These are phyloP conservation scores for Lutjanus campechanus DNA, from an alignment of 2,797 vertebrate species.

Conservation along the genomic window DNA sequence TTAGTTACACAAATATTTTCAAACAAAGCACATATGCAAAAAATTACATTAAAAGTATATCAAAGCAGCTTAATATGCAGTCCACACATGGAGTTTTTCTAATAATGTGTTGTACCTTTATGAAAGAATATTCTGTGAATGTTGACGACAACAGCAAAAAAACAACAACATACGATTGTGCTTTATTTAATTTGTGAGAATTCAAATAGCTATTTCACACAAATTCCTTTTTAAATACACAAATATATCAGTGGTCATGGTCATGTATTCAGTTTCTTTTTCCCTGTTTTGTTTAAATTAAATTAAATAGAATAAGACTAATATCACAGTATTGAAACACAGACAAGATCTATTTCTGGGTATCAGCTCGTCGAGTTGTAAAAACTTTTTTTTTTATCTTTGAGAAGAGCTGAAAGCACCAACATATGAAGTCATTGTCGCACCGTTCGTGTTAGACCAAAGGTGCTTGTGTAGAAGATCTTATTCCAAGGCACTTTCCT, in stretches of 20 bases:
- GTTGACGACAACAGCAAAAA: conserved; percentile 41
- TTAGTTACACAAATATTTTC: conserved; percentile 1
- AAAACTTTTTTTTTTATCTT: conserved; percentile 67
- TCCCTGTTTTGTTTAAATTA: conserved; percentile 67
- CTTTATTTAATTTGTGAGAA: conserved; percentile 83
- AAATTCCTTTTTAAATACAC: conserved; percentile 76
- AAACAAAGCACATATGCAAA: conserved; percentile 26
- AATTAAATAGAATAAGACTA: conserved; percentile 73
- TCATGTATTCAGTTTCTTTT: conserved; percentile 63
- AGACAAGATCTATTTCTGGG: conserved; percentile 67
- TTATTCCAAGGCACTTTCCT: conserved; percentile 86
- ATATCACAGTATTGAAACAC: conserved; percentile 82
- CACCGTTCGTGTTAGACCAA: conserved; percentile 68
- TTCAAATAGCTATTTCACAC: conserved; percentile 75
- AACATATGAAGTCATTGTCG: conserved; percentile 71
- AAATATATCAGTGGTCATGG: conserved; percentile 80
- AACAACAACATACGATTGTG: conserved; percentile 77
- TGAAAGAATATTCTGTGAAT: conserved; percentile 18
- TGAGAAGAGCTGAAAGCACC: conserved; percentile 86
- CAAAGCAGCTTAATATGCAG: conserved; percentile 36
- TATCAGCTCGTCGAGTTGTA: conserved; percentile 72
- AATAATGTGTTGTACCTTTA: conserved; percentile 1
- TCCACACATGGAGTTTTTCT: neutral
- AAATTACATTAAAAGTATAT: conserved; percentile 1
- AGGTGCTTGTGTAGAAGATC: conserved; percentile 79